phyloP scores from a whole-genome alignment of 2,113 vertebrate genomes.

The Andinoacara biseriatus region DNA sequence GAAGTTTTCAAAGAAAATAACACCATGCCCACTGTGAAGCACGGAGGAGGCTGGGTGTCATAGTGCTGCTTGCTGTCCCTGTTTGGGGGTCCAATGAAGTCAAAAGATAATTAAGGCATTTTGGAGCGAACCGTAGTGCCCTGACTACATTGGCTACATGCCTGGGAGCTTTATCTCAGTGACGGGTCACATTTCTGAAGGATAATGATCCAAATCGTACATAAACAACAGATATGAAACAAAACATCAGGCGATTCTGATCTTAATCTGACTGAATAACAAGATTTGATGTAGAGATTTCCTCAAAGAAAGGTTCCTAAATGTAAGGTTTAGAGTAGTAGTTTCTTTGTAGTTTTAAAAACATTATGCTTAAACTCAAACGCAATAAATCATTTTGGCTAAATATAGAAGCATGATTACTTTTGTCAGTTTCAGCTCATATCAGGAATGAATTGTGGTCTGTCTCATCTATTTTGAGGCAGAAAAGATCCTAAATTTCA shows the following conservation, averaged over 20 bases:
- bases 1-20: not conserved
- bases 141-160: not conserved
- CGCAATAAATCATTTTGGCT: not conserved
- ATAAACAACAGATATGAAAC: not conserved
- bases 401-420: not conserved
- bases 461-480: not conserved
- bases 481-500: not conserved
- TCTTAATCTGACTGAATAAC: constrained; percentile 1
- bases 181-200: not conserved
- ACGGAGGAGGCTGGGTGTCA: not conserved
- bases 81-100: not conserved
- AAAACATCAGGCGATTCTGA: not conserved
- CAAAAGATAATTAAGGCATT: not conserved
- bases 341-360: not conserved
- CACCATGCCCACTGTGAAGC: not conserved
- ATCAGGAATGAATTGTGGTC: not conserved
- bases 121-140: not conserved
- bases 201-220: not conserved
- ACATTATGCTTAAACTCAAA: not conserved
- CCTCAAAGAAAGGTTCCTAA: too few species aligned
- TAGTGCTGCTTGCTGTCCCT: not conserved
- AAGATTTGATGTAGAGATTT: too few species aligned
- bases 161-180: not conserved
- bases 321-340: not conserved
- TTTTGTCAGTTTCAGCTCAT: not conserved